phyloP scores from a whole-genome alignment of 2,797 vertebrate species.

The Pseudomugil gertrudae region DNA sequence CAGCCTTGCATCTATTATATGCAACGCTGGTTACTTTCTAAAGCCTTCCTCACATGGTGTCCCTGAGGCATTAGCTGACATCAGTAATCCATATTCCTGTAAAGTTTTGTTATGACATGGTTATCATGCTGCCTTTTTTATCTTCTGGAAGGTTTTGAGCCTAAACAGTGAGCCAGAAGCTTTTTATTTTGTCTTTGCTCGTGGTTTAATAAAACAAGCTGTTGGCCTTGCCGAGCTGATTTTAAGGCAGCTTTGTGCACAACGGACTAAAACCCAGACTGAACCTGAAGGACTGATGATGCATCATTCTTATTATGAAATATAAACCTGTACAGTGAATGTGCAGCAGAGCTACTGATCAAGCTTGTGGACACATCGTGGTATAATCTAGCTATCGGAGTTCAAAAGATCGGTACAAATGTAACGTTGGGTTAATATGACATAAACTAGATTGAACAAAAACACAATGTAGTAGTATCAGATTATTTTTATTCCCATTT shows the following conservation, averaged over 20 bases:
- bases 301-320: not conserved
- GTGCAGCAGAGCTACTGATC: not conserved
- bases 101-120: conserved; percentile 45
- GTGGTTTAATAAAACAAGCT: conserved; percentile 5
- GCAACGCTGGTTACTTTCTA: conserved; percentile 13
- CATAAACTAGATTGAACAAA: not conserved
- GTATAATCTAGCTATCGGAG: not conserved
- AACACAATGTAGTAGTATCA: not conserved
- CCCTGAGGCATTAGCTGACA: conserved; percentile 52
- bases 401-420: not conserved
- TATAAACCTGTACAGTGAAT: not conserved
- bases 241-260: conserved; percentile 1
- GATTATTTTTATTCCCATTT: not conserved
- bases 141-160: conserved; percentile 28
- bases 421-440: not conserved
- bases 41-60: conserved; percentile 21
- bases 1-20: not conserved
- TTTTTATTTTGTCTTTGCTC: conserved; percentile 46
- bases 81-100: conserved; percentile 42
- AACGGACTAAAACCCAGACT: conserved; percentile 11
- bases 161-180: conserved; percentile 45
- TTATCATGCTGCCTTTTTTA: conserved; percentile 22
- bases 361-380: not conserved
- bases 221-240: conserved; percentile 15
- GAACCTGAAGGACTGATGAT: conserved; percentile 20